Percentiles rank a stretch among this genome's conserved stretches.
phyloP scores from a whole-genome alignment of 1,140 invertebrate genomes.

The Drosophila kanapiae region DNA sequence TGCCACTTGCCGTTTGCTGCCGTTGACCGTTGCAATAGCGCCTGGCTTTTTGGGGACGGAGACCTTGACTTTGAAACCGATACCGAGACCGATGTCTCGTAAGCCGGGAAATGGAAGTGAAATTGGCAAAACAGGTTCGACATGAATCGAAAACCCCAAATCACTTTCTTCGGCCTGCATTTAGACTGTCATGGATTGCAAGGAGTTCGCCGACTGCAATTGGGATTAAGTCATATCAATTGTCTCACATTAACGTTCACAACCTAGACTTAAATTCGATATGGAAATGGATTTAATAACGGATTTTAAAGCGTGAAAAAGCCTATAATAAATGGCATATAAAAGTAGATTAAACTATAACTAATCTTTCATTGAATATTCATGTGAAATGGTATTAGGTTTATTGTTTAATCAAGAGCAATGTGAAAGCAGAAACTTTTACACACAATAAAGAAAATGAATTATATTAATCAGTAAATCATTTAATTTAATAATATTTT shows the following conservation, averaged over 20 bases:
- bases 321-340: neutral
- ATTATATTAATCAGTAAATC: neutral
- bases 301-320: too few relatives aligned
- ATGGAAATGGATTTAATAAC: constrained; percentile 19
- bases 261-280: neutral
- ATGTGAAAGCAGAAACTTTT: neutral
- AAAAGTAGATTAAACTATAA: neutral
- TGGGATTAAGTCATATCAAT: constrained; percentile 32
- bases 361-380: too few relatives aligned
- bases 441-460: neutral
- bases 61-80: constrained; percentile 75
- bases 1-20: constrained; percentile 15
- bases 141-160: constrained; percentile 1
- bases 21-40: constrained; percentile 36
- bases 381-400: too few relatives aligned
- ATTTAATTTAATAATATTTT: neutral
- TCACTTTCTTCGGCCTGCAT: constrained; percentile 58
- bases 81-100: constrained; percentile 19
- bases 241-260: neutral
- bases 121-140: constrained; percentile 60
- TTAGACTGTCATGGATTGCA: constrained; percentile 13
- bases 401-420: neutral
- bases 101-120: constrained; percentile 18
- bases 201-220: constrained; percentile 36
- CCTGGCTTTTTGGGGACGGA: constrained; percentile 26